Conservation (phyloP, 2,113 vertebrate genomes). For the Pelvicachromis taeniatus region DNA sequence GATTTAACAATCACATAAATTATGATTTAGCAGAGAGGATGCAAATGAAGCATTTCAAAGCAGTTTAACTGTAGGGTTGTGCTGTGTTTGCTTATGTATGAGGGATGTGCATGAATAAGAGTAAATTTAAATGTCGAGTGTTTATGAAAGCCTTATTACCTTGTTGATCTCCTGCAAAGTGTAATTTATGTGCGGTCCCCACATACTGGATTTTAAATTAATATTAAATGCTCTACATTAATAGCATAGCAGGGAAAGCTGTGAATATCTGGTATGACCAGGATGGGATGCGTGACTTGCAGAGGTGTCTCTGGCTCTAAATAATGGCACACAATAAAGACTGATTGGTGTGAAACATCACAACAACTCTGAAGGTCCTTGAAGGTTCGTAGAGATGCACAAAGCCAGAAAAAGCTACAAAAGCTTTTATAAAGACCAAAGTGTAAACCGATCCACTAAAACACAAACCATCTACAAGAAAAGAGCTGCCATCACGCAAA, state of each 20-base stretch:
- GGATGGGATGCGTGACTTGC: not conserved
- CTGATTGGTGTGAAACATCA: not conserved
- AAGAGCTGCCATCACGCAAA: not conserved
- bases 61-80: not conserved
- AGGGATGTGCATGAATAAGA: not conserved
- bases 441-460: not conserved
- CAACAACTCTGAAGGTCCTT: not conserved
- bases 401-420: not conserved
- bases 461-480: not conserved
- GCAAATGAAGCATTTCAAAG: not conserved
- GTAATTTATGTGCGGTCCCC: not conserved
- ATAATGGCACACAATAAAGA: not conserved
- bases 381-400: not conserved
- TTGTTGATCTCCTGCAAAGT: not conserved
- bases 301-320: not conserved
- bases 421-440: not conserved
- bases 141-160: not conserved
- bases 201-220: not conserved
- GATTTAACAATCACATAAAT: conserved; percentile 10
- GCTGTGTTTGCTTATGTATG: not conserved
- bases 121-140: not conserved
- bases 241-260: not conserved
- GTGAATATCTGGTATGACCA: not conserved
- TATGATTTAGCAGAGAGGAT: not conserved
- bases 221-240: not conserved